Base-by-base conservation (phyloP, 2,888 invertebrate genomes). In the Caenorhabditis becei region DNA sequence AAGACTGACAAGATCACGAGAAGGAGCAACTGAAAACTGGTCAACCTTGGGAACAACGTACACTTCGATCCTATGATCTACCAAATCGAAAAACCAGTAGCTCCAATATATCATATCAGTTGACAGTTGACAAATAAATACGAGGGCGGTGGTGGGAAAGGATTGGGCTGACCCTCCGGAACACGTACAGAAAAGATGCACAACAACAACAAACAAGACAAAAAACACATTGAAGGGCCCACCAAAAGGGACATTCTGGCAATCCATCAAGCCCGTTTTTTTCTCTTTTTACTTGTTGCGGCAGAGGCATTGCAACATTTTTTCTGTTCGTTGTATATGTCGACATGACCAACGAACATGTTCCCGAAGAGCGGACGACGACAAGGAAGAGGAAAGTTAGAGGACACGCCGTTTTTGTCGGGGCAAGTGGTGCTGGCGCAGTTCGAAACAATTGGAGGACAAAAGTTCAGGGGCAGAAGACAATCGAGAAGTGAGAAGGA, bases 181-280 rank as follows among this genome's bases (percentile, higher is more conserved):
- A 41, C 37, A 59, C 69, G 59, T 59, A 32, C 59, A 41, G 51
- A 58, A 59, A 66, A 47, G 47, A n/a, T 10, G n/a, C 47, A 3
- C n/a, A 18, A 47, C 47, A 47, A 47, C 47, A 47, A 47, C 47
- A 47, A 47, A 47, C 47, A 47, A n/a, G 47, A 47, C 47, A 47
- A 47, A 47, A 47, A 47, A 47, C 47, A 47, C 47, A 18, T 18
- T 20, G 47, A 47, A 47, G 47, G 47, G 20, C 47, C 47, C 47
- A 47, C 47, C 47, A 51, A 23, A n/a, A 51, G 51, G 51, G 51
- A 51, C 51, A 51, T 51, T 51, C 51, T 51, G 51, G 53, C 70
- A 71, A 71, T 71, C 53, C 62, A 71, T 61, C 61, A 62, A 71
- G 70, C 53, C 61, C 18, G 62, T 62, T 54, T 59, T 70, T 51